Base-by-base conservation (phyloP, 2,797 vertebrate species). In the Bovichtus diacanthus region DNA sequence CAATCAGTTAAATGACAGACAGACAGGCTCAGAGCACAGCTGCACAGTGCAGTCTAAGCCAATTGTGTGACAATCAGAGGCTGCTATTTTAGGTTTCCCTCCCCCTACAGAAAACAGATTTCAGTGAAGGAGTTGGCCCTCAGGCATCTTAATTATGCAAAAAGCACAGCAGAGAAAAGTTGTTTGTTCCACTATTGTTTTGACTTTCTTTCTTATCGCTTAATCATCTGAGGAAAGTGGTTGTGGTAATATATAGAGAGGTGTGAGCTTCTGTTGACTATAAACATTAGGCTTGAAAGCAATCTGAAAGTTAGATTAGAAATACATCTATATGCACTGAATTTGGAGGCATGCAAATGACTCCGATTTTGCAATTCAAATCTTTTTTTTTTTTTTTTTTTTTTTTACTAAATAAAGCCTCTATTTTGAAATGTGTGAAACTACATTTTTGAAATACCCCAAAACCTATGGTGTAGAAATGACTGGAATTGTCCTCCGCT, bases 1-100 rank as follows among this genome's bases (percentile, higher is more conserved):
- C 94, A 94, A 94, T 95, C 94, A 94, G 93, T 93, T 93, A 92
- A 94, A 95, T 94, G 94, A 95, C 93, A 92, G 94, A 94, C 93
- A 93, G 94, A 93, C 89, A 92, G 91, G 88, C 93, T 92, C 90
- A 82, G 92, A 93, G 92, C 92, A 92, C 94, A 95, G 95, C 95
- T 95, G 95, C 94, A 94, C 90, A 78, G 89, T 86, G 90, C 90
- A 91, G 91, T 87, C 93, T 91, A 86, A 94, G 94, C 94, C 94
- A 95, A 95, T 95, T 95, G 92, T 92, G 90, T 92, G 93, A 94
- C 94, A 95, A 95, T 95, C 94, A 95, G 93, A 93, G 88, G 88
- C 89, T 92, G 93, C 94, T 95, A 94, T 95, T 96, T 95, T 94
- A 94, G 91, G 91, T 88, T 90, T 90, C 85, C 87, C 83, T 86